phyloP scores from a whole-genome alignment of 1,140 invertebrate genomes.

The Popillia japonica region DNA sequence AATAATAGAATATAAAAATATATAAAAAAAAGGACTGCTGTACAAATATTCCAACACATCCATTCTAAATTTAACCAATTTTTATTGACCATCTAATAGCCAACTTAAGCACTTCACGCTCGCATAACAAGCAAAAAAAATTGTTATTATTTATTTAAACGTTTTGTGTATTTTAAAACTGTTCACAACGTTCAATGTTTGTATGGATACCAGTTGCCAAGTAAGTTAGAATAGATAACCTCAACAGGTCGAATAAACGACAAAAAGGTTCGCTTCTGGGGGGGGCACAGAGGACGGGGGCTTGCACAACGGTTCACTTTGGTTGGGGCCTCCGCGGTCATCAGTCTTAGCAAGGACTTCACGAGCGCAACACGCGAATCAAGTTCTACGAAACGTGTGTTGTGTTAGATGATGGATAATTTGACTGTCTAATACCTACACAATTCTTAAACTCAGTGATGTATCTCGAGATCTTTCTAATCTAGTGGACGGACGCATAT shows the following conservation, averaged over 20 bases:
- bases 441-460: neutral
- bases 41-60: neutral
- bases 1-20: neutral
- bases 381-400: constrained; percentile 16
- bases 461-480: too few relatives aligned
- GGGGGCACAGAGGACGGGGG: constrained; percentile 45
- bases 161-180: constrained; percentile 17
- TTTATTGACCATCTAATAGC: neutral
- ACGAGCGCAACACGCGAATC: constrained; percentile 45
- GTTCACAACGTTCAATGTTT: constrained; percentile 8
- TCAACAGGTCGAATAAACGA: constrained; percentile 52
- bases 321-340: constrained; percentile 44
- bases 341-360: constrained; percentile 57
- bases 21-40: too few relatives aligned
- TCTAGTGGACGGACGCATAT: too few relatives aligned
- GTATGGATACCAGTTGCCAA: constrained; percentile 42
- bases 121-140: neutral
- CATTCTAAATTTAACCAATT: neutral
- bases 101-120: neutral
- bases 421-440: constrained; percentile 13
- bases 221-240: constrained; percentile 56
- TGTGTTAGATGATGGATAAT: neutral
- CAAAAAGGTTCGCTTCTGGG: constrained; percentile 42
- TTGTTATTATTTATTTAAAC: constrained; percentile 13
- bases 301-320: constrained; percentile 56